Percentiles rank a stretch among this genome's conserved stretches.
Conservation (phyloP, 2,113 vertebrate species). For the Passer montanus region DNA sequence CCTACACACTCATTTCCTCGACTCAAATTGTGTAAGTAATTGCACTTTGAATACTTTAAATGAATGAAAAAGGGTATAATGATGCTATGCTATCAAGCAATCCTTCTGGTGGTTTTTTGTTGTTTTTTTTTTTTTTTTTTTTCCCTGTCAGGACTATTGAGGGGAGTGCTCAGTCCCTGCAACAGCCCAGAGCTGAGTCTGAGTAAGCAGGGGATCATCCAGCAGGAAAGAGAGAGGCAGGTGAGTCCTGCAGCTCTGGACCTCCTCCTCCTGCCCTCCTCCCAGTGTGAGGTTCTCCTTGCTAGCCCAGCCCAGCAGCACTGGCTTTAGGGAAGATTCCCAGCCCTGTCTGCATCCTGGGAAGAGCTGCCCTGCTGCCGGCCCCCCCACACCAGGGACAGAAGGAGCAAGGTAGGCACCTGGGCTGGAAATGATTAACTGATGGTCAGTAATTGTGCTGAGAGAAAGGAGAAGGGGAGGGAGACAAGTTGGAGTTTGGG, state of each 20-base stretch:
- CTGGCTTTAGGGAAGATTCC: neutral
- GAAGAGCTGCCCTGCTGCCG: neutral
- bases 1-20: conserved; percentile 36
- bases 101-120: too few relatives aligned
- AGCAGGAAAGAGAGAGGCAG: neutral
- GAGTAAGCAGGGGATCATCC: neutral
- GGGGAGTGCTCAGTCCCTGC: neutral
- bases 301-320: neutral
- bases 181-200: neutral
- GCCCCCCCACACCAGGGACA: neutral
- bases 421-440: neutral
- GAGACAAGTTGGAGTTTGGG: neutral
- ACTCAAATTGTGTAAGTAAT: conserved; percentile 32
- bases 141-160: neutral
- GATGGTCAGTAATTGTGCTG: neutral
- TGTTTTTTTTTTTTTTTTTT: neutral
- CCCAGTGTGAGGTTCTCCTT: neutral
- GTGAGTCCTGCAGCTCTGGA: neutral
- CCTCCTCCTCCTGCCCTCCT: neutral
- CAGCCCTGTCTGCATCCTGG: neutral
- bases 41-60: conserved; percentile 15
- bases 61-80: conserved; percentile 42
- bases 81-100: conserved; percentile 9
- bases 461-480: neutral
- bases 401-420: neutral